Evolutionary conservation across 1,140 invertebrate species (phyloP).

Genomic region (Drosophila auraria): DNA sequence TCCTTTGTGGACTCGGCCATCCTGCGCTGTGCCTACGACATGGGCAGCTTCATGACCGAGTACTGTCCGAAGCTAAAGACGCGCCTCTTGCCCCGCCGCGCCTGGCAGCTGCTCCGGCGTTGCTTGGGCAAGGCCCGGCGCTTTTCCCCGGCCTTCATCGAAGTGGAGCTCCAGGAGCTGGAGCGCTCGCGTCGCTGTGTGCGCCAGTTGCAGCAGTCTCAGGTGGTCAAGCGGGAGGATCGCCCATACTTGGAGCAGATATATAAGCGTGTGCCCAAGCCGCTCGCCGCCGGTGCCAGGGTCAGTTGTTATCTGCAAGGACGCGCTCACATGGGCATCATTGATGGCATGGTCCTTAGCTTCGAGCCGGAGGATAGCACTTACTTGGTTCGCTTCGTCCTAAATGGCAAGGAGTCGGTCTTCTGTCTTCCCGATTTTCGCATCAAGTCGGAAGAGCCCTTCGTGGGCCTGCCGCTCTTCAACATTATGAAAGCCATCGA

Average conservation of each 20-base stretch:
- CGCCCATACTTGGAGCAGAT: constrained; percentile 11
- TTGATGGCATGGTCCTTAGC: constrained; percentile 38
- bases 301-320: constrained; percentile 38
- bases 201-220: constrained; percentile 39
- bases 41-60: constrained; percentile 27
- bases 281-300: constrained; percentile 26
- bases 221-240: constrained; percentile 7
- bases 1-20: constrained; percentile 51
- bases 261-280: constrained; percentile 45
- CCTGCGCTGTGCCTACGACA: constrained; percentile 27
- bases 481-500: constrained; percentile 15
- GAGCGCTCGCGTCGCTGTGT: constrained; percentile 22
- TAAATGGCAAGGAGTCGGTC: not conserved
- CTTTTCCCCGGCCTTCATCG: constrained; percentile 55
- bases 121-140: constrained; percentile 60
- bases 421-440: constrained; percentile 30
- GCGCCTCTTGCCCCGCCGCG: constrained; percentile 32
- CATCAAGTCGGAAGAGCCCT: constrained; percentile 29
- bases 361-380: constrained; percentile 21
- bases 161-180: constrained; percentile 21
- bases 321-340: constrained; percentile 1
- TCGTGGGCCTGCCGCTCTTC: constrained; percentile 11
- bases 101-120: constrained; percentile 57
- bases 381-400: constrained; percentile 44
- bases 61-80: constrained; percentile 24